Evolutionary conservation across 2,888 invertebrate genomes (phyloP), one percentile per base, ranked within the genome.

Genomic region (Calameuta idolon): DNA sequence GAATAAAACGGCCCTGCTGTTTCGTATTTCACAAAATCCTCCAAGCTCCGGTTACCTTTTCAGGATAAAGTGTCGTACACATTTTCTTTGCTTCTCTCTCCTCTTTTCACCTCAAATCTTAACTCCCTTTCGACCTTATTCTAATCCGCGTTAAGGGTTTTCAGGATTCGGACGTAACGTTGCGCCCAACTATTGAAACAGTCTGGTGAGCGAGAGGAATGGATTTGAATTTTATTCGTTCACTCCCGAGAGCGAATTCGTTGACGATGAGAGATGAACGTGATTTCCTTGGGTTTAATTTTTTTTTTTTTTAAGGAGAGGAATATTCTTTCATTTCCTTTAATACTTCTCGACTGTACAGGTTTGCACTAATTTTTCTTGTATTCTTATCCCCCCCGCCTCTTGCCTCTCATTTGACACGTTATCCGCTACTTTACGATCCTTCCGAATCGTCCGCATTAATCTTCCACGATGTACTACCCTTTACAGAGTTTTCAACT

Each of bases 401-500:
- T 31, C 31, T 11, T 5, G 4, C 71, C 30, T 31, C 31, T 15
- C 33, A 71, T 71, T 33, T 71, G 31, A 71, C 33, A 33, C 4
- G 71, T 33, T 71, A 33, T 71, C 31, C 71, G 9, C 23, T 55
- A 55, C 55, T 71, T 31, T 33, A 71, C 12, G 71, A 33, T 71
- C 71, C 30, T 23, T 33, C 71, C 12, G 71, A 71, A 71, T 71
- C 71, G 71, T 71, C 71, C 71, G 71, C 31, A 71, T 71, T 71
- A 71, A 71, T 71, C 71, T 71, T 55, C 71, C 71, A 23, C 71
- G 71, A 71, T 71, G 33, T 33, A 71, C 31, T 71, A 33, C 71
- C 31, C 71, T 55, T 55, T 33, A 71, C 11, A 71, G 71, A 71
- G 71, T 71, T 71, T 15, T 33, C 71, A 71, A 71, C 71, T 71